phyloP scores from a whole-genome alignment of 2,113 vertebrate genomes.

The Apodemus sylvaticus region DNA sequence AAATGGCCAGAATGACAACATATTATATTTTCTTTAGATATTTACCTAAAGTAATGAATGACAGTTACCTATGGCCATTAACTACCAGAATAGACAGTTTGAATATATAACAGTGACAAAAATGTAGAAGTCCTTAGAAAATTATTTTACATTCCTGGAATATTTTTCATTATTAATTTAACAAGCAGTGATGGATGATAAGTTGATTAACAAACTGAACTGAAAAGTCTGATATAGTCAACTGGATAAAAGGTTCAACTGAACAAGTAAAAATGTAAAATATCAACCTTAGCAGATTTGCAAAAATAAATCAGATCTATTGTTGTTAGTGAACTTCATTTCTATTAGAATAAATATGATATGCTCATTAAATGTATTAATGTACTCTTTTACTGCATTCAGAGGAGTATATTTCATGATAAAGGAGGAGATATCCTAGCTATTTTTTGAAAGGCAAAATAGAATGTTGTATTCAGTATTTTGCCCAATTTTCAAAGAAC shows the following conservation, averaged over 20 bases:
- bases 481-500: neutral
- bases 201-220: neutral
- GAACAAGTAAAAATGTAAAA: neutral
- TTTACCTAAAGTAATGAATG: neutral
- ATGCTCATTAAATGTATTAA: neutral
- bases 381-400: neutral
- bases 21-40: neutral
- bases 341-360: neutral
- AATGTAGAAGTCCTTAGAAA: too few species aligned
- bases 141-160: neutral
- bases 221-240: neutral
- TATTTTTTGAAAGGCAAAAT: neutral
- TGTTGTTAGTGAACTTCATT: neutral
- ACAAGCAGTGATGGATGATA: neutral
- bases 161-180: neutral
- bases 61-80: neutral
- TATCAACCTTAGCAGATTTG: neutral
- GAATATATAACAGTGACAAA: neutral
- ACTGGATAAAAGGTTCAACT: neutral
- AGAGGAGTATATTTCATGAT: neutral
- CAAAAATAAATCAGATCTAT: neutral
- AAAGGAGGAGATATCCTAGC: neutral
- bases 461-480: neutral
- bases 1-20: neutral
- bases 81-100: neutral